Conservation (phyloP, 35 echinoderm and acorn worm genomes). For the Apostichopus californicus region DNA sequence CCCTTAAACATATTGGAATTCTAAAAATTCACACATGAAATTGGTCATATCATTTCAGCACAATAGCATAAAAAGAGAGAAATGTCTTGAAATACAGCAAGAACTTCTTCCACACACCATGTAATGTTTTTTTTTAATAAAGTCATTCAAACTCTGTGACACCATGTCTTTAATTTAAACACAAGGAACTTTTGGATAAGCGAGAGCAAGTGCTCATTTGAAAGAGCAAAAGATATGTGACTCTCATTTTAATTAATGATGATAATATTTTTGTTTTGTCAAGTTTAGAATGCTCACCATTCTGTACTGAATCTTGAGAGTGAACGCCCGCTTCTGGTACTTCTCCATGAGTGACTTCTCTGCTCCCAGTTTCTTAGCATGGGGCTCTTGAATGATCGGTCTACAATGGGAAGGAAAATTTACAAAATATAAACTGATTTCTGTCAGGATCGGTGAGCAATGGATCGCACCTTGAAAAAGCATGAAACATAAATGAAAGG, state of each 20-base stretch:
- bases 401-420: background rate
- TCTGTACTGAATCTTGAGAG: conserved; percentile 84
- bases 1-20: no score
- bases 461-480: no score
- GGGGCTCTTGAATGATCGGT: conserved; percentile 79
- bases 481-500: no score
- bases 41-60: no score
- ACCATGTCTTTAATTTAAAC: background rate
- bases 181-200: background rate
- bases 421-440: background rate
- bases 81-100: no score
- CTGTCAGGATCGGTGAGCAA: no score
- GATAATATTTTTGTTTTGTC: background rate
- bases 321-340: conserved; percentile 62
- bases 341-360: conserved; percentile 78
- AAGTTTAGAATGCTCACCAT: conserved; percentile 64
- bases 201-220: background rate
- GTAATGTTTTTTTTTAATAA: no score
- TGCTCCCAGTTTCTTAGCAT: conserved; percentile 68
- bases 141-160: no score
- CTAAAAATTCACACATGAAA: no score
- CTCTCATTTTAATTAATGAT: background rate
- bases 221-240: background rate
- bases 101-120: no score
- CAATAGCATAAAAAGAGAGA: no score